Conservation (phyloP, 1,140 invertebrate genomes). For the Riptortus pedestris region DNA sequence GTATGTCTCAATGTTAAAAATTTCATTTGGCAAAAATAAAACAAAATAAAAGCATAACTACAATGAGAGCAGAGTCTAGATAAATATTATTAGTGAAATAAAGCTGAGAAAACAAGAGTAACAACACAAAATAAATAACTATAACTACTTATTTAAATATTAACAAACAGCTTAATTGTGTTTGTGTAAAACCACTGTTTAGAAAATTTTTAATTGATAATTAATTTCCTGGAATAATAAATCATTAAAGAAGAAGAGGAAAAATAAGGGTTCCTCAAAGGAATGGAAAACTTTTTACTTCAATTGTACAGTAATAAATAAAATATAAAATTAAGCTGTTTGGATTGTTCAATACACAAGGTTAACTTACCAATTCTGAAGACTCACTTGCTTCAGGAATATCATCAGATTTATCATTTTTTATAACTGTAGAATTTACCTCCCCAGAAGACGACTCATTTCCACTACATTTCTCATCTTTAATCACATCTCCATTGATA, state of each 20-base stretch:
- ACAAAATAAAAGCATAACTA: neutral
- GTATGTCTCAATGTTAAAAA: neutral
- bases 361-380: constrained; percentile 6
- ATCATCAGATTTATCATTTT: neutral
- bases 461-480: constrained; percentile 5
- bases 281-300: too few relatives aligned
- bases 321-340: too few relatives aligned
- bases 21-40: neutral
- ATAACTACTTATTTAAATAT: neutral
- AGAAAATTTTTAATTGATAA: too few relatives aligned
- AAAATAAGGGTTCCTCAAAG: too few relatives aligned
- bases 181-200: too few relatives aligned
- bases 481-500: constrained; percentile 1
- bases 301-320: too few relatives aligned
- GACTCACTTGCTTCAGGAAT: neutral
- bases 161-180: neutral
- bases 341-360: too few relatives aligned
- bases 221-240: too few relatives aligned
- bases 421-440: constrained; percentile 2
- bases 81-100: constrained; percentile 2
- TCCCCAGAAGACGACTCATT: constrained; percentile 16
- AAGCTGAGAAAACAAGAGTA: constrained; percentile 14
- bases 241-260: too few relatives aligned
- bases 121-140: neutral
- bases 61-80: neutral